These are phyloP conservation scores for Leptosomus discolor DNA, from an alignment of 2,113 vertebrate species.

Conservation along the genomic window DNA sequence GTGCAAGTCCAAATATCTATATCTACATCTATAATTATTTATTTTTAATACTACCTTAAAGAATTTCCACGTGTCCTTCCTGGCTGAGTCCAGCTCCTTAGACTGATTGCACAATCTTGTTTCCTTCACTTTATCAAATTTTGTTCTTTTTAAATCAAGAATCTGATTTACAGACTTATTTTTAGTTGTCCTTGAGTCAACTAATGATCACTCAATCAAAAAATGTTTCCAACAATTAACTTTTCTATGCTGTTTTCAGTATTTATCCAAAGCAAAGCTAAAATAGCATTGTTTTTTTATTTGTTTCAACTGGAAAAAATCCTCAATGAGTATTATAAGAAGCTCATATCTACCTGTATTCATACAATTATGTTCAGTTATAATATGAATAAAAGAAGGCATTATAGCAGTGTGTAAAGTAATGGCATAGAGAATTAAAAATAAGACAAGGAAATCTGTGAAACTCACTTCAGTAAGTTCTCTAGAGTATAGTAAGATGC, in stretches of 20 bases:
- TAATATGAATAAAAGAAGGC: neutral
- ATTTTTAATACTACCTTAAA: neutral
- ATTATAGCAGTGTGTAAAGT: neutral
- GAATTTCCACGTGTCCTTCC: neutral
- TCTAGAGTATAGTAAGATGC: neutral
- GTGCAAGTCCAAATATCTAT: neutral
- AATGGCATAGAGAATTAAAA: neutral
- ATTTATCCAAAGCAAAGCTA: neutral
- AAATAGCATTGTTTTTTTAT: neutral
- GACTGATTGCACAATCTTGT: neutral
- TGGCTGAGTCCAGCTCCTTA: neutral
- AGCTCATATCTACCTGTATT: neutral
- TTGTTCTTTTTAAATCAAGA: neutral
- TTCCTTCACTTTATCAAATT: neutral
- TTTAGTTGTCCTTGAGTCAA: slow-evolving; percentile 5
- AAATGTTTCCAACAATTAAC: neutral
- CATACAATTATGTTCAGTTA: neutral
- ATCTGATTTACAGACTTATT: neutral
- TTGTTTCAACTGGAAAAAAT: neutral
- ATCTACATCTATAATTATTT: neutral
- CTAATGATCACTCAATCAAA: neutral
- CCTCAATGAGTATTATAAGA: neutral
- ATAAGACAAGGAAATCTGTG: neutral
- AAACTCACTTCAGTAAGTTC: neutral
- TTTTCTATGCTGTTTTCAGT: neutral